These are phyloP conservation scores for Reticulitermes speratus DNA, from an alignment of 1,140 invertebrate genomes.

Conservation along the genomic window DNA sequence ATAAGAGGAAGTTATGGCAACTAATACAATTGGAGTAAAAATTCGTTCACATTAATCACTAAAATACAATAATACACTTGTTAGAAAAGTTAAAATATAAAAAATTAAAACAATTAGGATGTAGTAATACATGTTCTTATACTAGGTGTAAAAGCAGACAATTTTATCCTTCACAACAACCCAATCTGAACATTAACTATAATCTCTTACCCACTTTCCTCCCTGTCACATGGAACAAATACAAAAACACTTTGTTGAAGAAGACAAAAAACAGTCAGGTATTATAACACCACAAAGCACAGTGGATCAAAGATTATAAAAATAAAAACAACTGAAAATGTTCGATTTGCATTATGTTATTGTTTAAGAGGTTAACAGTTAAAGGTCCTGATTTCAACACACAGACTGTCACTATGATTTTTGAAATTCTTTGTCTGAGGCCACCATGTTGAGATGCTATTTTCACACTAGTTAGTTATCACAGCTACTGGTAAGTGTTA, in stretches of 20 bases:
- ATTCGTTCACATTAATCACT: background rate
- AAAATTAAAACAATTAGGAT: background rate
- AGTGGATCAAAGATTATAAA: background rate
- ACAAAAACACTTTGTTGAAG: background rate
- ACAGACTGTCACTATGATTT: too few species aligned
- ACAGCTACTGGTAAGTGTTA: too few species aligned
- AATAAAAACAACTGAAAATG: background rate
- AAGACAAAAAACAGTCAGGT: background rate
- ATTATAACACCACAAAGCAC: background rate
- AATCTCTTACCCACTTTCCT: background rate
- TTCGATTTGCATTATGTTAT: background rate
- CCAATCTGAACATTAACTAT: background rate
- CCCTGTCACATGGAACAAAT: background rate
- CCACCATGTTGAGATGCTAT: too few species aligned
- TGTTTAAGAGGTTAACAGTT: background rate
- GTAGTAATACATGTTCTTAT: background rate
- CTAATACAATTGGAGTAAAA: background rate
- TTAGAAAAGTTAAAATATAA: slow-evolving; percentile 14
- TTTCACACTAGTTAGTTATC: too few species aligned
- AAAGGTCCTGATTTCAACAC: too few species aligned
- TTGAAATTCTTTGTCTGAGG: too few species aligned
- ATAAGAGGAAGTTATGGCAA: background rate
- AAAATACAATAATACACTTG: background rate
- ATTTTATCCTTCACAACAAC: background rate
- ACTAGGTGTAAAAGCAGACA: background rate